phyloP scores from a whole-genome alignment of 2,113 vertebrate species.

The Nothobranchius kuhntae region DNA sequence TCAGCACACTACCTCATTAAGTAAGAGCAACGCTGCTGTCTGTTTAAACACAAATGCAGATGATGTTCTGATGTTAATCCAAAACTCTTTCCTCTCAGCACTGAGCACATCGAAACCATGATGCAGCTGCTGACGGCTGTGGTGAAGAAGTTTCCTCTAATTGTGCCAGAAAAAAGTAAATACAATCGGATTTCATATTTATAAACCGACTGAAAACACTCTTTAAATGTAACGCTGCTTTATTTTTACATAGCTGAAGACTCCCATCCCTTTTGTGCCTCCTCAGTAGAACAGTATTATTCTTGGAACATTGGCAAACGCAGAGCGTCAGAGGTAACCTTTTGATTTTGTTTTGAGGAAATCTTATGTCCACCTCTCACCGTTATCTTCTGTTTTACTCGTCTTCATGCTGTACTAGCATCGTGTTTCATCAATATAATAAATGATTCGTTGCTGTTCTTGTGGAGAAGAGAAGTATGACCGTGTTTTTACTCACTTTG shows the following conservation, averaged over 20 bases:
- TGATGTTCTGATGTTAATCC: not conserved
- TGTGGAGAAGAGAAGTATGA: not conserved
- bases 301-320: slow-evolving; percentile 98
- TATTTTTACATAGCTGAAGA: slow-evolving; percentile 81
- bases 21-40: slow-evolving; percentile 73
- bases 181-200: not conserved
- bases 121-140: slow-evolving; percentile 93
- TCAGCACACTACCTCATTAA: slow-evolving; percentile 86
- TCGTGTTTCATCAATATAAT: no score
- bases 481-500: not conserved
- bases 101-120: slow-evolving; percentile 92
- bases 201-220: not conserved
- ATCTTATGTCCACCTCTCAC: not conserved
- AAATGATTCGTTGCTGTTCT: no score
- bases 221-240: not conserved
- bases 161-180: slow-evolving; percentile 92
- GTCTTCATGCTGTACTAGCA: no score
- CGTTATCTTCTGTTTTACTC: no score
- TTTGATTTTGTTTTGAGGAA: not conserved
- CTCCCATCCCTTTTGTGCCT: slow-evolving; percentile 89
- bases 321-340: slow-evolving; percentile 91
- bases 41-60: not conserved
- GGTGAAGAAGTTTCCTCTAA: slow-evolving; percentile 94
- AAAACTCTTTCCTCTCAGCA: slow-evolving; percentile 71
- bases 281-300: slow-evolving; percentile 92